These are phyloP conservation scores for Acanthosepion esculentum DNA, from an alignment of 2,888 invertebrate genomes.

Conservation along the genomic window DNA sequence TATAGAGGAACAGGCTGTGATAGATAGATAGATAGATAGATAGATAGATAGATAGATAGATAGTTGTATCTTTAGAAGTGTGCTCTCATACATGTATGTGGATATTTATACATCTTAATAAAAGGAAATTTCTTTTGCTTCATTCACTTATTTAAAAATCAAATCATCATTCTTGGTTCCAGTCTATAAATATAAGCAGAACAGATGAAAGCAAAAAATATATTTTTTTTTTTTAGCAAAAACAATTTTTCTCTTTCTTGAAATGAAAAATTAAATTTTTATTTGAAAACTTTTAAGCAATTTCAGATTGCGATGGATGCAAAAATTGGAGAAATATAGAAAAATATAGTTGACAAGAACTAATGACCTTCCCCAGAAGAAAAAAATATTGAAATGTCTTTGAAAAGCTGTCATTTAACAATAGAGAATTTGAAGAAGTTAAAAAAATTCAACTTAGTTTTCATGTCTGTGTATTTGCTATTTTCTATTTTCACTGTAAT, in stretches of 20 bases:
- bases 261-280: conserved; percentile 25
- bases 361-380: not conserved
- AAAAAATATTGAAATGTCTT: not conserved
- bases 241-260: conserved; percentile 2
- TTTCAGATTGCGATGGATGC: not conserved
- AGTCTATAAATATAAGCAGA: not conserved
- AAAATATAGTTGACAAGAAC: not conserved
- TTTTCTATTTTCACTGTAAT: not conserved
- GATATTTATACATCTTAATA: not conserved
- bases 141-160: not conserved
- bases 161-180: not conserved
- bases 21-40: not conserved
- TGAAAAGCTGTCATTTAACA: not conserved
- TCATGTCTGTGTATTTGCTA: not conserved
- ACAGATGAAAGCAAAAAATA: not conserved
- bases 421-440: not conserved
- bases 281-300: conserved; percentile 20
- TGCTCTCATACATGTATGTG: not conserved
- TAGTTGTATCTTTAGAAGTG: not conserved
- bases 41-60: conserved; percentile 5
- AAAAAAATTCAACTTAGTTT: not conserved
- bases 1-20: not conserved
- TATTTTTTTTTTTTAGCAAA: not conserved
- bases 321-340: not conserved
- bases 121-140: not conserved